phyloP scores from a whole-genome alignment of 2,888 invertebrate species.

The Pollenia labialis region DNA sequence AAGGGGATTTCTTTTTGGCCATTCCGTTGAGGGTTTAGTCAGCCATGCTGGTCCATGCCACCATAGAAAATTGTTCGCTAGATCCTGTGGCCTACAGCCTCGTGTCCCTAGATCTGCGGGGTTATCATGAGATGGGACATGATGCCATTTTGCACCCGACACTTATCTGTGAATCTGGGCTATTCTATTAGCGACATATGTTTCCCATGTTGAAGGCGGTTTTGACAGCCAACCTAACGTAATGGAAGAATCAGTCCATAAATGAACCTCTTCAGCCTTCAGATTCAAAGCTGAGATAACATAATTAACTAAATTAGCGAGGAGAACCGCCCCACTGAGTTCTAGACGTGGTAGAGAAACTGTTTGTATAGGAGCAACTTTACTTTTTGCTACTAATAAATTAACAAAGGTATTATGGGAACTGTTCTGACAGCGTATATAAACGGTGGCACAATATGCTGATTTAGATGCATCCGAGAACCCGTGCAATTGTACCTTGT shows the following conservation, averaged over 20 bases:
- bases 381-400: constrained; percentile 17
- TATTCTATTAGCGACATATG: no score
- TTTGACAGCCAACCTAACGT: no score
- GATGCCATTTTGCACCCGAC: not conserved
- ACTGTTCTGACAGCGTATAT: not conserved
- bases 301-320: constrained; percentile 15
- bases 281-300: not conserved
- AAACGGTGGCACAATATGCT: no score
- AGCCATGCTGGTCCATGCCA: constrained; percentile 35
- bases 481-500: not conserved
- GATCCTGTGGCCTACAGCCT: constrained; percentile 23
- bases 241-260: constrained; percentile 17
- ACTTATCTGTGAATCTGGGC: not conserved
- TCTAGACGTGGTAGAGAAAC: no score
- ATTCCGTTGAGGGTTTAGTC: no score
- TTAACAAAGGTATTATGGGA: not conserved
- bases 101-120: constrained; percentile 31
- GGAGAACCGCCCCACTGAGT: no score
- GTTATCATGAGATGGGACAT: constrained; percentile 16
- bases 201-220: no score
- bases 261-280: not conserved
- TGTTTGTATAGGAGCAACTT: not conserved
- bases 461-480: not conserved
- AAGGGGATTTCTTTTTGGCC: no score
- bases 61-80: constrained; percentile 21